A percentile compares a stretch with the other conserved stretches of the same genome.
These are phyloP conservation scores for Cataglyphis cursor DNA, from an alignment of 2,888 invertebrate species.

Conservation along the genomic window DNA sequence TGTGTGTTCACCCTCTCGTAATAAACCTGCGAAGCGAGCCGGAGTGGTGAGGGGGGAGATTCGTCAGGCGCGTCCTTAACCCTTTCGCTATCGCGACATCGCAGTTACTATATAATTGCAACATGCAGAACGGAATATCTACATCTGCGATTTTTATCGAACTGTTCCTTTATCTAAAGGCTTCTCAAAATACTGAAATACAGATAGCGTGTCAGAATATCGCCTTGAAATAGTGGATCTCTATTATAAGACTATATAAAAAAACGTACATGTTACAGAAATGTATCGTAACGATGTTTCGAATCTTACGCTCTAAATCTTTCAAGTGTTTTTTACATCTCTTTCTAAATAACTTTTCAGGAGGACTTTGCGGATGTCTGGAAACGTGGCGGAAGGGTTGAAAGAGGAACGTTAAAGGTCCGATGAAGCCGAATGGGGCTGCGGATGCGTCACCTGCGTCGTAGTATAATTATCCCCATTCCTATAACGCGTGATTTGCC, in stretches of 20 bases:
- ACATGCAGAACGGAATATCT: slow-evolving; percentile 21
- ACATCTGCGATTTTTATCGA: slow-evolving; percentile 28
- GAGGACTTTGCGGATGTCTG: not conserved
- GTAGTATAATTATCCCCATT: slow-evolving; percentile 94
- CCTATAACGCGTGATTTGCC: slow-evolving; percentile 92
- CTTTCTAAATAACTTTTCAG: slow-evolving; percentile 6
- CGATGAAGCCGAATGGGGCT: slow-evolving; percentile 42
- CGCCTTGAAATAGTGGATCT: not conserved
- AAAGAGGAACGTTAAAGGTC: not conserved
- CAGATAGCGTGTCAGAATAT: not conserved
- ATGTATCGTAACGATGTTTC: not conserved
- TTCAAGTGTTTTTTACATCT: not conserved
- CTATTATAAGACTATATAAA: not conserved
- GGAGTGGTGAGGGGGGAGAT: not conserved
- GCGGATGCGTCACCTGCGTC: slow-evolving; percentile 89
- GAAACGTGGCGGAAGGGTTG: not conserved
- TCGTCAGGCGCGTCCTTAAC: slow-evolving; percentile 3
- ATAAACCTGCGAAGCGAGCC: slow-evolving; percentile 89
- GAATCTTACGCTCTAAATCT: not conserved
- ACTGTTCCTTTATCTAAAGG: not conserved
- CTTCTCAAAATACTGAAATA: not conserved
- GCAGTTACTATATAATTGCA: not conserved
- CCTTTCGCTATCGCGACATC: slow-evolving; percentile 19
- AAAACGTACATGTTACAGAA: not conserved
- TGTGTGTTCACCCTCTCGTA: slow-evolving; percentile 94